These are phyloP conservation scores for Sphyrna mokarran DNA, from an alignment of 2,113 vertebrate species.

Conservation along the genomic window DNA sequence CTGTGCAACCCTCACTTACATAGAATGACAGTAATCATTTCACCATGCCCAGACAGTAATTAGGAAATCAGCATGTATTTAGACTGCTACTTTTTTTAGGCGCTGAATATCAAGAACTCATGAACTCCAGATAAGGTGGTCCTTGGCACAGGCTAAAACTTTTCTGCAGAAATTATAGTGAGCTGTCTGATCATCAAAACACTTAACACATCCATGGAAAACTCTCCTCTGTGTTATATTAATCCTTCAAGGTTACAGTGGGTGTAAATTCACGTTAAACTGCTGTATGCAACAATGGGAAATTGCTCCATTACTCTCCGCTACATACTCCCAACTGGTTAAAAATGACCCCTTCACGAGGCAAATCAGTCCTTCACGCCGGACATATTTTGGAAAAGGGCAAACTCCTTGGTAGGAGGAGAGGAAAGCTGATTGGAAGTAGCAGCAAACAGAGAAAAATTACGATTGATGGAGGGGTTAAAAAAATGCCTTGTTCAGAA, in stretches of 20 bases:
- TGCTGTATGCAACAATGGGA: background rate
- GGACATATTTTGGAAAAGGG: background rate
- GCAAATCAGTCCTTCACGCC: background rate
- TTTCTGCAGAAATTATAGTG: background rate
- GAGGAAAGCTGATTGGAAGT: background rate
- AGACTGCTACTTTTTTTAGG: background rate
- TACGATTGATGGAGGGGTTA: background rate
- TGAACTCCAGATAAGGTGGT: background rate
- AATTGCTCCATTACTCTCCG: background rate
- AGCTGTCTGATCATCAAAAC: background rate
- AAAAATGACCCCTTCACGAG: background rate
- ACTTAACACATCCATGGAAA: background rate
- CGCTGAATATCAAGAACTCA: background rate
- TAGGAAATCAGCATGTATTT: background rate
- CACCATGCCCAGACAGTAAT: background rate
- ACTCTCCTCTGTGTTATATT: background rate
- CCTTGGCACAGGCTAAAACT: background rate
- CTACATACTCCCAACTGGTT: background rate
- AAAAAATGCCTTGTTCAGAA: background rate
- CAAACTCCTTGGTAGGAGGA: background rate
- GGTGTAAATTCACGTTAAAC: background rate
- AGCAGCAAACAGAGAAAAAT: background rate
- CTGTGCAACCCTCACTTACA: background rate
- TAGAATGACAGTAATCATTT: background rate
- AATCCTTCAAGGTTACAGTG: background rate